Percentiles rank a stretch among this genome's conserved stretches.
Conservation (phyloP, 2,797 vertebrate genomes). For the Micrastur ruficollis region DNA sequence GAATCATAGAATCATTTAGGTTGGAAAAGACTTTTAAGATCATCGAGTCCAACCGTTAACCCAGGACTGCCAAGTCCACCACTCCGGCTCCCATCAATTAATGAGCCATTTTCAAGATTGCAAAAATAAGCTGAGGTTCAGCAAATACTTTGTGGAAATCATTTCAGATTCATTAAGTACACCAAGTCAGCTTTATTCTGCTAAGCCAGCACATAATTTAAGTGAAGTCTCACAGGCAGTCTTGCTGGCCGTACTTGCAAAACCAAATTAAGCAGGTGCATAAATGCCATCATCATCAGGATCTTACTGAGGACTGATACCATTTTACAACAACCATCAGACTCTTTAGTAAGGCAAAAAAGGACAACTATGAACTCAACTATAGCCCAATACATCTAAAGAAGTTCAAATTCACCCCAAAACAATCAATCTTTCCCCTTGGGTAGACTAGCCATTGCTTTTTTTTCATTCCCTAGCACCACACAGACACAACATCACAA, state of each 20-base stretch:
- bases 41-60: too few relatives aligned
- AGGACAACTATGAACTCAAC: not conserved
- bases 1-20: too few relatives aligned
- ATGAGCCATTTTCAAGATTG: not conserved
- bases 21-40: too few relatives aligned
- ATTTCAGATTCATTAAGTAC: not conserved
- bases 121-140: conserved; percentile 16
- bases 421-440: fast-evolving
- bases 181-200: not conserved
- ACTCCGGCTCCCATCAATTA: not conserved
- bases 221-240: not conserved
- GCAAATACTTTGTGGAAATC: not conserved
- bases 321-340: not conserved
- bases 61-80: too few relatives aligned
- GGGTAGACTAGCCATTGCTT: fast-evolving
- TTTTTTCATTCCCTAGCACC: fast-evolving
- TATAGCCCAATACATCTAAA: not conserved
- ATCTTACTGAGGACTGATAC: not conserved
- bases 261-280: conserved; percentile 5
- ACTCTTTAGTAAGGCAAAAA: not conserved
- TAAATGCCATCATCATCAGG: not conserved
- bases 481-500: not conserved
- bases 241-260: not conserved
- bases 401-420: not conserved
- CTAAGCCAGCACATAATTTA: not conserved